phyloP scores from a whole-genome alignment of 2,797 vertebrate species.

The Danio kyathit region DNA sequence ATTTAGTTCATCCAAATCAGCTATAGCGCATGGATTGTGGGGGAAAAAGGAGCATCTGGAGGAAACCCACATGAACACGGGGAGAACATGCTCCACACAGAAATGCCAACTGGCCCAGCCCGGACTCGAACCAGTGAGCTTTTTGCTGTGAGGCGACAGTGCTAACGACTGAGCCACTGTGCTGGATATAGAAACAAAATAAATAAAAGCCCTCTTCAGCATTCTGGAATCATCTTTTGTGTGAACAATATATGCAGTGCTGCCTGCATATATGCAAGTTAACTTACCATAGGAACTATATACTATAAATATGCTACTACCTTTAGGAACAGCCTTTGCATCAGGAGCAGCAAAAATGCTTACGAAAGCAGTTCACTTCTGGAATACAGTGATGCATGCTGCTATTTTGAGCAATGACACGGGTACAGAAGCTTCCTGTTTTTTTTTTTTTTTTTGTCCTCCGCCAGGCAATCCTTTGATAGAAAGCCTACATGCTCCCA shows the following conservation, averaged over 20 bases:
- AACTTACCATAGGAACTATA: neutral
- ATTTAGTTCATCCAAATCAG: no score
- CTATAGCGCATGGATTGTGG: no score
- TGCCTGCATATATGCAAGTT: no score
- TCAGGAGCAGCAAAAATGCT: neutral
- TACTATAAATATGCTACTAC: neutral
- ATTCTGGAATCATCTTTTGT: neutral
- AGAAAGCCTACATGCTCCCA: conserved; percentile 76
- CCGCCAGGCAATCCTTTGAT: conserved; percentile 80
- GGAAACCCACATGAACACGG: no score
- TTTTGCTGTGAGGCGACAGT: no score
- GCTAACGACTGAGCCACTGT: no score
- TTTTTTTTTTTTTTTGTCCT: conserved; percentile 75
- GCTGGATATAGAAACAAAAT: no score
- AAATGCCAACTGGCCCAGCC: no score
- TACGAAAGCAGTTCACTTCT: neutral
- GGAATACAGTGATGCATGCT: conserved; percentile 54
- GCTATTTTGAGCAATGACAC: conserved; percentile 55
- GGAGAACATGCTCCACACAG: no score
- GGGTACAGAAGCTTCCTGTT: conserved; percentile 68
- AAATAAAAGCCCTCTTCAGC: no score
- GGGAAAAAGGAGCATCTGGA: no score
- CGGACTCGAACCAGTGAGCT: no score
- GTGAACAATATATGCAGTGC: neutral
- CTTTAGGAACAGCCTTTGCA: conserved; percentile 2